A percentile compares a stretch with the other conserved stretches of the same genome.
phyloP scores from a whole-genome alignment of 2,888 invertebrate species.

The Argynnis bischoffii region DNA sequence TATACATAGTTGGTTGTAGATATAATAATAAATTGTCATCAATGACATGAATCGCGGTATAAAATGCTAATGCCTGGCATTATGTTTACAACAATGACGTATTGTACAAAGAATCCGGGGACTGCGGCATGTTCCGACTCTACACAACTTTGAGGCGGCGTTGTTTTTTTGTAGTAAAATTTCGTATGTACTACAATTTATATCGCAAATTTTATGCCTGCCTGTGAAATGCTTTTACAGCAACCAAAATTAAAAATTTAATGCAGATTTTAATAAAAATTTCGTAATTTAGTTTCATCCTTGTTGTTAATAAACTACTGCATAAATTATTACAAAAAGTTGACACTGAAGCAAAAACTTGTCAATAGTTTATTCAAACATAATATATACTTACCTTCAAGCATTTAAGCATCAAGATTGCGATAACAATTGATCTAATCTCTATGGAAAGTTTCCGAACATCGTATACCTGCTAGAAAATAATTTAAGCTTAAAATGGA shows the following conservation, averaged over 20 bases:
- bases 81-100: constrained; percentile 76
- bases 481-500: constrained; percentile 48
- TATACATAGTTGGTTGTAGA: constrained; percentile 46
- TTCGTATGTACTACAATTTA: constrained; percentile 51
- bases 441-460: constrained; percentile 27
- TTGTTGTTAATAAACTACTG: too few relatives aligned
- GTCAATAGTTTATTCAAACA: constrained; percentile 1
- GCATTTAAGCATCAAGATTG: constrained; percentile 17
- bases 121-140: constrained; percentile 52
- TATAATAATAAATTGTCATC: constrained; percentile 78
- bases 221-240: constrained; percentile 26
- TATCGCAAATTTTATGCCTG: constrained; percentile 43
- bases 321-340: constrained; percentile 6
- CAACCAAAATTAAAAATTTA: constrained; percentile 16
- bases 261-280: constrained; percentile 13
- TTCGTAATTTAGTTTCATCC: neutral
- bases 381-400: constrained; percentile 13
- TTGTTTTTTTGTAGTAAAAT: constrained; percentile 61
- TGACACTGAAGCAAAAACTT: neutral
- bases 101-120: constrained; percentile 72
- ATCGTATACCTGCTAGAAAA: constrained; percentile 36
- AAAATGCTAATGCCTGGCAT: constrained; percentile 79
- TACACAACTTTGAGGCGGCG: constrained; percentile 62
- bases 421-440: constrained; percentile 25
- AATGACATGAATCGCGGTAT: constrained; percentile 77